Conservation (phyloP, 2,113 vertebrate species). For the Mesembrinibis cayennensis region DNA sequence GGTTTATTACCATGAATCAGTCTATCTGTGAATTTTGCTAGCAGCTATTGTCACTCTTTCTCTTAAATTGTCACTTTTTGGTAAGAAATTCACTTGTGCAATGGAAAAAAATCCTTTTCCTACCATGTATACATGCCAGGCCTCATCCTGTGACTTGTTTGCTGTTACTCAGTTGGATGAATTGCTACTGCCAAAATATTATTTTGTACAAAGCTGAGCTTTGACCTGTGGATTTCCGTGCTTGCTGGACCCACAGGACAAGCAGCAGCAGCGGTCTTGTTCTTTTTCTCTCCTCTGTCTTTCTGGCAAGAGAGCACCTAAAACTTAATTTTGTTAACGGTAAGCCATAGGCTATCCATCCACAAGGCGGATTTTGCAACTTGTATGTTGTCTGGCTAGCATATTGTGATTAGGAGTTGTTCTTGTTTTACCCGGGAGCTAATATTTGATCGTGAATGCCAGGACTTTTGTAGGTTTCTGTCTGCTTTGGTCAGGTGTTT, state of each 20-base stretch:
- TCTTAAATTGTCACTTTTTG: neutral
- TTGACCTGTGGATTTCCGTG: neutral
- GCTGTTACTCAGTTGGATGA: neutral
- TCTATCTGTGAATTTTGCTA: accelerated
- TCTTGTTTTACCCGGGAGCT: neutral
- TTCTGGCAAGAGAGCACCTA: neutral
- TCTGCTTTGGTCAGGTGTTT: neutral
- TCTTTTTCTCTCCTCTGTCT: neutral
- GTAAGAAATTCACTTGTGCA: neutral
- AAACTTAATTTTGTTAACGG: neutral
- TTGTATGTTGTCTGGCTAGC: accelerated
- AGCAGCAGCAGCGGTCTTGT: accelerated
- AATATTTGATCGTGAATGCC: accelerated
- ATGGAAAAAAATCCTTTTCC: accelerated
- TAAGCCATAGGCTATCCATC: accelerated
- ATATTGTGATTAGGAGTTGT: accelerated
- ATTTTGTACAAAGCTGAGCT: accelerated
- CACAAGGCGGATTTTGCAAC: accelerated
- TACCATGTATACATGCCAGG: accelerated
- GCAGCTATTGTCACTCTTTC: neutral
- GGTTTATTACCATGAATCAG: accelerated
- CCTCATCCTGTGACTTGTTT: neutral
- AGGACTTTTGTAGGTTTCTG: neutral
- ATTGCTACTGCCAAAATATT: accelerated
- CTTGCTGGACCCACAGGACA: neutral